Base-by-base conservation (phyloP, 2,113 vertebrate genomes). In the Archocentrus centrarchus region DNA sequence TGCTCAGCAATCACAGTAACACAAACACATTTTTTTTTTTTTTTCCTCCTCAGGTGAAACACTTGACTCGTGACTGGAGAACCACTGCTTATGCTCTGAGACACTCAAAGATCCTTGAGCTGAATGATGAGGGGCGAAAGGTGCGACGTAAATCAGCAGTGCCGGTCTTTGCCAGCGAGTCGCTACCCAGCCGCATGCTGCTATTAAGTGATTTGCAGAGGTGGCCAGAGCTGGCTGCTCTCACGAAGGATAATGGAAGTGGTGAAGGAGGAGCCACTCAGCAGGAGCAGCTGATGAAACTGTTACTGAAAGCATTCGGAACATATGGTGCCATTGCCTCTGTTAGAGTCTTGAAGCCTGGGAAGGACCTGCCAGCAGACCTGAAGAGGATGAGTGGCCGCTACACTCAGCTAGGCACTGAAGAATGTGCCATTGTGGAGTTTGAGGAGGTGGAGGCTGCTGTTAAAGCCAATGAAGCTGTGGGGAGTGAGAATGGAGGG, bases 381-480 rank as follows among this genome's bases (percentile, higher is more conserved):
- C 93, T 99, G 89, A 98, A 97, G 93, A 96, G 96, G 89, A 93
- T 99, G 90, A 97, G 98, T 50, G 96, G 92, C 44, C 96, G 95
- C 11, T 99, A 99, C 86, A 86, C 90, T 9, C 98, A 98, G 75
- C 94, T 99, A 10, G 97, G 97, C 79, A 95, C 95, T 0, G 97
- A 98, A 57, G 97, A 98, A 70, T 99, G 98, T 2, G 98, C 97
- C 83, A 97, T 99, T 2, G 94, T 99, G 64, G 98, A 99, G 87
- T 99, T 98, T 4, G 98, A 99, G 93, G 98, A 99, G 90, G 97
- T 99, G 44, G 98, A 98, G 17, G 97, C 98, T 0, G 98, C 98
- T 0, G 83, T 99, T 3, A 97, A 77, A 77, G 98, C 98, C 78
- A 98, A 99, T 0, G 97, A 98, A 35, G 96, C 96, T 7, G 95